A percentile compares a stretch with the other conserved stretches of the same genome.
Evolutionary conservation across 2,888 invertebrate species (phyloP).

Genomic region (Eilema depressum): DNA sequence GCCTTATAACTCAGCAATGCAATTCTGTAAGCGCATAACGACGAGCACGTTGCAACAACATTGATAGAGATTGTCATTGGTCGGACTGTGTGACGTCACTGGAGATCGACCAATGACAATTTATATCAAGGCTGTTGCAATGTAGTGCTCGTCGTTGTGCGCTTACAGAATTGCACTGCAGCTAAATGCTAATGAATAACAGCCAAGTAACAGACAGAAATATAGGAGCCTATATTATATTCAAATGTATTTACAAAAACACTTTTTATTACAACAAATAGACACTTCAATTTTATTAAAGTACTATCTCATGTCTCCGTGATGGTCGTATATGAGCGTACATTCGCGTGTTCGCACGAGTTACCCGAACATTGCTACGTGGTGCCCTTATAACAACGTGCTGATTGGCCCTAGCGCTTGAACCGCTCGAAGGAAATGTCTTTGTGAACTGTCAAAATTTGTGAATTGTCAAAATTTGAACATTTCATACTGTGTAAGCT

Average conservation of each 20-base stretch:
- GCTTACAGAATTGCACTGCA: no score
- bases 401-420: slow-evolving; percentile 18
- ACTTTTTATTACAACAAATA: neutral
- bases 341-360: slow-evolving; percentile 15
- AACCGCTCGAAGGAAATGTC: slow-evolving; percentile 14
- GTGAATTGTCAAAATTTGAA: slow-evolving; percentile 4
- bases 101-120: no score
- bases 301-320: slow-evolving; percentile 10
- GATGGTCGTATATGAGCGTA: slow-evolving; percentile 8
- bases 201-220: no score
- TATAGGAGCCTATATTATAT: neutral
- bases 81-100: no score
- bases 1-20: no score
- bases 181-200: no score
- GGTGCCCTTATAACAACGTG: slow-evolving; percentile 11
- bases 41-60: no score
- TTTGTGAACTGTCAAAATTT: neutral
- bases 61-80: no score
- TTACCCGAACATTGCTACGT: slow-evolving; percentile 10
- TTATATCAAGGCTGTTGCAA: no score
- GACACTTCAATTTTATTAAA: neutral
- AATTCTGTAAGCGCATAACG: no score
- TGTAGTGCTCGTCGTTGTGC: no score
- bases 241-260: neutral
- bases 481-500: neutral